phyloP scores from a whole-genome alignment of 2,888 invertebrate genomes.

The Drosophila demipolita region DNA sequence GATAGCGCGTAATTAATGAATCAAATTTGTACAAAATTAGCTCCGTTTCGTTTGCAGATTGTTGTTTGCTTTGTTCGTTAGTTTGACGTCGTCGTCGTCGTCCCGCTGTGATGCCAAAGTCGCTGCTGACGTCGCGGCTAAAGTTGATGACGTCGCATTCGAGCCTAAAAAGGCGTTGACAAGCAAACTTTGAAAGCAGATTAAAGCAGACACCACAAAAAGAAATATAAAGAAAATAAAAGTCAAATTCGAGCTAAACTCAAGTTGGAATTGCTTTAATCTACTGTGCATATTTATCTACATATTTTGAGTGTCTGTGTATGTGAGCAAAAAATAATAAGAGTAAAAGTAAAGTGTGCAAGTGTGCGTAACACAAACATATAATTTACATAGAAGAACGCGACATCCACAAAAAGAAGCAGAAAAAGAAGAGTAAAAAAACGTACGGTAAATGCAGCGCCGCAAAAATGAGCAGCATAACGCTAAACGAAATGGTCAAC shows the following conservation, averaged over 20 bases:
- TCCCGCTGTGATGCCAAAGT: conserved; percentile 21
- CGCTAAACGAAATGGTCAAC: conserved; percentile 76
- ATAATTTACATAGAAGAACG: conserved; percentile 47
- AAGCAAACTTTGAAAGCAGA: conserved; percentile 61
- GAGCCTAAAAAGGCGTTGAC: conserved; percentile 63
- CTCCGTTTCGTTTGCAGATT: conserved; percentile 21
- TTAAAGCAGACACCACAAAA: conserved; percentile 35
- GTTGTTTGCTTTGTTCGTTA: conserved; percentile 5
- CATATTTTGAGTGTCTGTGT: conserved; percentile 12
- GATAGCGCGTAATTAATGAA: conserved; percentile 58
- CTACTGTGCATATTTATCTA: conserved; percentile 1
- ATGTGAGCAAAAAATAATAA: conserved; percentile 20
- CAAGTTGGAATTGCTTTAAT: conserved; percentile 21
- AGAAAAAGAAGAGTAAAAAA: conserved; percentile 14
- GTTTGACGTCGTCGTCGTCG: not conserved
- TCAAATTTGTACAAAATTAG: conserved; percentile 33
- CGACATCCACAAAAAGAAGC: conserved; percentile 33
- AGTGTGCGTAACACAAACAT: conserved; percentile 40
- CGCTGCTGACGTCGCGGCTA: conserved; percentile 44
- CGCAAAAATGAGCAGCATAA: conserved; percentile 83
- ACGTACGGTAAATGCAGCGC: conserved; percentile 82
- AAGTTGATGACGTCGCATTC: conserved; percentile 56
- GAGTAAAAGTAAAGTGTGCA: conserved; percentile 17
- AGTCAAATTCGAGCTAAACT: conserved; percentile 8
- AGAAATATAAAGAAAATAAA: conserved; percentile 27